A percentile compares a stretch with the other conserved stretches of the same genome.
phyloP scores from a whole-genome alignment of 64 coral and sea anemone genomes.

The Pocillopora damicornis region DNA sequence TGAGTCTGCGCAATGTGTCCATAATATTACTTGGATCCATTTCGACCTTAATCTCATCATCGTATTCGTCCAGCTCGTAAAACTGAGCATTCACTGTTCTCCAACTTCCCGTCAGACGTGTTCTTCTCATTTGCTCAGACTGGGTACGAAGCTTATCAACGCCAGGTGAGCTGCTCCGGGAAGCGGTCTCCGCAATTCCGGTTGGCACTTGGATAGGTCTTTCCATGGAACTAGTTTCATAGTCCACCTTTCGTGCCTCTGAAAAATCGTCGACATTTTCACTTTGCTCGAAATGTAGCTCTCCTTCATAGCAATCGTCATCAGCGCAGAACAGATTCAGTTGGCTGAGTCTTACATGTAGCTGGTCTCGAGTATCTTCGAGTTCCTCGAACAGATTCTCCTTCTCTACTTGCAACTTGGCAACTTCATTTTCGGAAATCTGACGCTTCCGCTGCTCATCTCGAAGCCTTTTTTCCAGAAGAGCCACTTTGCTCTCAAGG shows the following conservation, averaged over 20 bases:
- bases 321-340: constrained; percentile 17
- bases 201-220: not conserved
- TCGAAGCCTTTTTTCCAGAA: constrained; percentile 27
- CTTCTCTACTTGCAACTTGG: constrained; percentile 36
- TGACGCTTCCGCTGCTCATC: constrained; percentile 37
- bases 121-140: not conserved
- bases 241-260: not conserved
- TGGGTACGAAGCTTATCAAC: constrained; percentile 12
- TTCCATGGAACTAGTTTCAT: not conserved
- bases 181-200: not conserved
- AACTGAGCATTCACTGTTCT: constrained; percentile 38
- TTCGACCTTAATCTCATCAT: constrained; percentile 50
- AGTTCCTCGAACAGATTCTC: constrained; percentile 35
- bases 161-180: not conserved
- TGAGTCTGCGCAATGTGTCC: constrained; percentile 51
- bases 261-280: not conserved
- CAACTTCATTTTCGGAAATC: constrained; percentile 46
- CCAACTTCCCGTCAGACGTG: constrained; percentile 45
- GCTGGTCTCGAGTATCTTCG: constrained; percentile 30
- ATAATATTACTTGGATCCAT: constrained; percentile 15
- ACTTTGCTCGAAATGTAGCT: not conserved
- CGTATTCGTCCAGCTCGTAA: constrained; percentile 68
- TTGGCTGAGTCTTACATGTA: constrained; percentile 3
- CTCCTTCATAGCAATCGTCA: not conserved
- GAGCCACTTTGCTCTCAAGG: constrained; percentile 31